phyloP scores from a whole-genome alignment of 2,888 invertebrate species.

The Leptogaster cylindrica region DNA sequence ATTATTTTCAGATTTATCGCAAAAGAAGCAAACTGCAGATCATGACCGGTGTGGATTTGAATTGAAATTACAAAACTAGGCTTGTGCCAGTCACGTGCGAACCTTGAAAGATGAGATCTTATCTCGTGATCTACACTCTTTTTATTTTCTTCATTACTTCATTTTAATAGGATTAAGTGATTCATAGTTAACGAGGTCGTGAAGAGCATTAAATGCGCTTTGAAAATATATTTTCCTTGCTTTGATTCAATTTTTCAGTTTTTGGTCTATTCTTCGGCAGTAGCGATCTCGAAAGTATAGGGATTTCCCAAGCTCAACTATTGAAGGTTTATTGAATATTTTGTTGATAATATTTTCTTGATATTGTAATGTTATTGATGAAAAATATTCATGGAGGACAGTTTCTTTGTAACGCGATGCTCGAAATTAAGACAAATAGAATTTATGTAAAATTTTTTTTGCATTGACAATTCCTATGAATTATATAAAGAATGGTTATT shows the following conservation, averaged over 20 bases:
- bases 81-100: constrained; percentile 41
- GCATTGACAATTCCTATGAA: too few species aligned
- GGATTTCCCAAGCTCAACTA: too few species aligned
- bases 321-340: too few species aligned
- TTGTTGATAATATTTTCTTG: too few species aligned
- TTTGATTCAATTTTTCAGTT: background rate
- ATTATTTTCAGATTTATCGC: constrained; percentile 28
- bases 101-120: constrained; percentile 42
- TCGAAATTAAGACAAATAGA: too few species aligned
- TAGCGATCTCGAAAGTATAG: too few species aligned
- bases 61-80: constrained; percentile 27
- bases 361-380: too few species aligned
- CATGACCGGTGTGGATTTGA: constrained; percentile 34
- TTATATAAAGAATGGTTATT: too few species aligned
- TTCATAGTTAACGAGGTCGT: constrained; percentile 39
- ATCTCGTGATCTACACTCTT: constrained; percentile 33
- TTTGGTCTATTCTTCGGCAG: too few species aligned
- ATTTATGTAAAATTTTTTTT: too few species aligned
- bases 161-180: constrained; percentile 38
- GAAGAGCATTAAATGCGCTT: constrained; percentile 20
- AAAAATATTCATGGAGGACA: too few species aligned
- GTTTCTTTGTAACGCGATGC: too few species aligned
- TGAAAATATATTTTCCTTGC: constrained; percentile 14
- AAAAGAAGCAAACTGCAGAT: constrained; percentile 18
- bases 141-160: constrained; percentile 35